Percentiles rank a stretch among this genome's conserved stretches.
Evolutionary conservation across 2,113 vertebrate species (phyloP).

Genomic region (Pelodiscus sinensis): DNA sequence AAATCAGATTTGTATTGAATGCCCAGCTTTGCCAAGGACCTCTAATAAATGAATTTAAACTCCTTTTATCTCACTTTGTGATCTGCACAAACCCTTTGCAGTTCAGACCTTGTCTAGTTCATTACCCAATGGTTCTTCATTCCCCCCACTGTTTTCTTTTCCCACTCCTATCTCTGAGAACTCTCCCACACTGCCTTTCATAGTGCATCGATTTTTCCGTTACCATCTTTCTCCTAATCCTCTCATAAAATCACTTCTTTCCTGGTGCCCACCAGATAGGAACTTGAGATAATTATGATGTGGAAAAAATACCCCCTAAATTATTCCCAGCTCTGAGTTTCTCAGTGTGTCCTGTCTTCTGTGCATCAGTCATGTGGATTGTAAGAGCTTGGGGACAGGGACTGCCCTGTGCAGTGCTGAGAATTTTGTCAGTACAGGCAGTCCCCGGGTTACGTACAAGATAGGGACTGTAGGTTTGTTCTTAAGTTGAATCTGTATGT

Average conservation of each 20-base stretch:
- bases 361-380: not conserved
- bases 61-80: not conserved
- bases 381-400: not conserved
- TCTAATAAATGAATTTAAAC: not conserved
- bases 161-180: not conserved
- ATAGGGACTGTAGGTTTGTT: no score
- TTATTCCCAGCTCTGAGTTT: not conserved
- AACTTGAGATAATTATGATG: not conserved
- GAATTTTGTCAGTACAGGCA: not conserved
- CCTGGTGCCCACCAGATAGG: not conserved
- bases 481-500: no score
- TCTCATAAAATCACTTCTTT: not conserved
- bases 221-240: not conserved
- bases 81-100: not conserved
- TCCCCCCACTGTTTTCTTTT: not conserved
- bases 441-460: no score
- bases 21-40: not conserved
- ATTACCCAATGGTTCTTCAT: not conserved
- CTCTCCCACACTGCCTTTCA: not conserved
- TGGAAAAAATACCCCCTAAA: not conserved
- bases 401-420: not conserved
- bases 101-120: not conserved
- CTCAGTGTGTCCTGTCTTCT: not conserved
- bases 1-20: not conserved
- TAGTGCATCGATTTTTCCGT: not conserved